These are phyloP conservation scores for Eufriesea mexicana DNA, from an alignment of 1,140 invertebrate species.

Conservation along the genomic window DNA sequence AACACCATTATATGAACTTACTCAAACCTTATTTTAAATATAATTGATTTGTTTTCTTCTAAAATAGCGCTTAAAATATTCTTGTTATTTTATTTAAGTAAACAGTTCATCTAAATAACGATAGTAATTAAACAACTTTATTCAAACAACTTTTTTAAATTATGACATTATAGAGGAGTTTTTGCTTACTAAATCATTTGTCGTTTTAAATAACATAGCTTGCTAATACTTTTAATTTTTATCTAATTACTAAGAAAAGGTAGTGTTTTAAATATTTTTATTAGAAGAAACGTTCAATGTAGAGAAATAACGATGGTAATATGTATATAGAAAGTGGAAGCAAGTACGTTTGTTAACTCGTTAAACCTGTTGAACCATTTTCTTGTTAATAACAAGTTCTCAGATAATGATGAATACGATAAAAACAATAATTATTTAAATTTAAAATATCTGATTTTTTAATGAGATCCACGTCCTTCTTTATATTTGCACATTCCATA, in stretches of 20 bases:
- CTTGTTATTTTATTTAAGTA: no score
- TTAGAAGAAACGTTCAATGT: not conserved
- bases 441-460: not conserved
- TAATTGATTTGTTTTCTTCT: no score
- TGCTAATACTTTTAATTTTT: not conserved
- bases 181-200: not conserved
- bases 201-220: not conserved
- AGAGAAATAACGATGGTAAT: not conserved
- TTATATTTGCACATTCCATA: not conserved
- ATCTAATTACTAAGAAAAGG: not conserved
- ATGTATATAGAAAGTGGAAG: not conserved
- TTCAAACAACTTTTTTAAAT: no score
- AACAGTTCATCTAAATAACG: no score
- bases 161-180: not conserved
- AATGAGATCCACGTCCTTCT: not conserved
- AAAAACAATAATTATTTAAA: not conserved
- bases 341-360: not conserved
- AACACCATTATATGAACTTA: no score
- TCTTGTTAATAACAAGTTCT: not conserved
- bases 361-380: not conserved
- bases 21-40: no score
- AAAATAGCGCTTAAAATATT: no score
- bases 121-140: no score
- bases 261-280: not conserved
- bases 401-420: not conserved